phyloP scores from a whole-genome alignment of 1,140 invertebrate species.

The Pantala flavescens region DNA sequence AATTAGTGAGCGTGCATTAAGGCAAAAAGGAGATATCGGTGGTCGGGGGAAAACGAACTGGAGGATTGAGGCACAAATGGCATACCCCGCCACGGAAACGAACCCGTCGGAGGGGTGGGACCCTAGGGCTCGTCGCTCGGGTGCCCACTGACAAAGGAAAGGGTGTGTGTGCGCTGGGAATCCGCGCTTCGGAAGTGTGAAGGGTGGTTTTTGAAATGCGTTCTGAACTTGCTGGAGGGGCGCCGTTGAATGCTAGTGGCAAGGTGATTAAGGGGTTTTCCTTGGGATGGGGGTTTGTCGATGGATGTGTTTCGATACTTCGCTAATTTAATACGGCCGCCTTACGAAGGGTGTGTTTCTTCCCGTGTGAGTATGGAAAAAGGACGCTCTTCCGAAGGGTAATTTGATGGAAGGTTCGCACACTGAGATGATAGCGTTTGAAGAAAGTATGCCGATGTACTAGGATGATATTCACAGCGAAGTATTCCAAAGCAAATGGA shows the following conservation, averaged over 20 bases:
- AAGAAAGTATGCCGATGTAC: too few species aligned
- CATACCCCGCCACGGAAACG: slow-evolving; percentile 14
- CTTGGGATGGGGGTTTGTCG: not conserved
- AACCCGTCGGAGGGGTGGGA: not conserved
- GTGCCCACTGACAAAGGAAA: slow-evolving; percentile 11
- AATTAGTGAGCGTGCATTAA: not conserved
- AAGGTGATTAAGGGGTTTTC: slow-evolving; percentile 5
- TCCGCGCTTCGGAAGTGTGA: not conserved
- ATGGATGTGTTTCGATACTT: not conserved
- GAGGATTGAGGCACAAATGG: slow-evolving; percentile 12
- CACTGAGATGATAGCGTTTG: too few species aligned
- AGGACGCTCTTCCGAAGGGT: too few species aligned
- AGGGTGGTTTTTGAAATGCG: not conserved
- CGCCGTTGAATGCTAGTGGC: not conserved
- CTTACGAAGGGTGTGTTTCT: too few species aligned
- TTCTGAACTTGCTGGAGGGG: not conserved
- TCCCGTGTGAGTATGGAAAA: too few species aligned
- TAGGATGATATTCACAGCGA: too few species aligned
- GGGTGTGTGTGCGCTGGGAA: not conserved
- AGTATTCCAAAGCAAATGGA: too few species aligned
- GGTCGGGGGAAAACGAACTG: not conserved
- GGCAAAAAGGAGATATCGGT: not conserved
- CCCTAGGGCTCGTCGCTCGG: slow-evolving; percentile 16
- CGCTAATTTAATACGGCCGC: too few species aligned
- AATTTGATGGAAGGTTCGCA: too few species aligned